These are phyloP conservation scores for Cotesia congregata DNA, from an alignment of 2,888 invertebrate genomes.

Conservation along the genomic window DNA sequence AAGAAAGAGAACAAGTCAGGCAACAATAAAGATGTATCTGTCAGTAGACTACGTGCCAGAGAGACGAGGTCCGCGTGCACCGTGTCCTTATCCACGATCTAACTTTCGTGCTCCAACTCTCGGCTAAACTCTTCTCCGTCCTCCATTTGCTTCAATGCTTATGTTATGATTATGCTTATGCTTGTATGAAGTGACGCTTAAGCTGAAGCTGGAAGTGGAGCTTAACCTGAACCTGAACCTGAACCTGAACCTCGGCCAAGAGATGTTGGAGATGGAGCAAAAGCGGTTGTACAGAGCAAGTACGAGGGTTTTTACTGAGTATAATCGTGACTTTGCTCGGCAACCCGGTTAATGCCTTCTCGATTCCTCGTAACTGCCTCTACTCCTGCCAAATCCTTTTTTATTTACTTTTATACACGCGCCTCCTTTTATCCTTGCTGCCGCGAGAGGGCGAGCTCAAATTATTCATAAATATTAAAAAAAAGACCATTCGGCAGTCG, in stretches of 20 bases:
- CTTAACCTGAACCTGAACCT: too few relatives aligned
- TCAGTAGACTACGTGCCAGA: conserved; percentile 45
- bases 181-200: background rate
- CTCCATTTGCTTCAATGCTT: conserved; percentile 23
- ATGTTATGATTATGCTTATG: conserved; percentile 14
- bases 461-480: background rate
- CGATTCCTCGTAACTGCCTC: conserved; percentile 38
- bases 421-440: conserved; percentile 6
- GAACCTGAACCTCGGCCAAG: background rate
- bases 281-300: background rate
- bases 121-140: conserved; percentile 19
- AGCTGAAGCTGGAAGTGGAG: too few relatives aligned
- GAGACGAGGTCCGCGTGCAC: conserved; percentile 28
- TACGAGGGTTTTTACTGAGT: background rate
- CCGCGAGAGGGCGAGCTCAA: background rate
- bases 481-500: too few relatives aligned
- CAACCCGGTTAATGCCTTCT: conserved; percentile 38
- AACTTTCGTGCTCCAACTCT: conserved; percentile 23
- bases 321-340: conserved; percentile 30
- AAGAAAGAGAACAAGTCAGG: conserved; percentile 17
- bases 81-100: conserved; percentile 41
- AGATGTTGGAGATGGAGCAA: conserved; percentile 22
- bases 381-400: conserved; percentile 6
- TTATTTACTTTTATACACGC: conserved; percentile 25
- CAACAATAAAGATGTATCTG: conserved; percentile 55